Evolutionary conservation across 2,888 invertebrate genomes (phyloP).

Genomic region (Rhodophaea formosa): DNA sequence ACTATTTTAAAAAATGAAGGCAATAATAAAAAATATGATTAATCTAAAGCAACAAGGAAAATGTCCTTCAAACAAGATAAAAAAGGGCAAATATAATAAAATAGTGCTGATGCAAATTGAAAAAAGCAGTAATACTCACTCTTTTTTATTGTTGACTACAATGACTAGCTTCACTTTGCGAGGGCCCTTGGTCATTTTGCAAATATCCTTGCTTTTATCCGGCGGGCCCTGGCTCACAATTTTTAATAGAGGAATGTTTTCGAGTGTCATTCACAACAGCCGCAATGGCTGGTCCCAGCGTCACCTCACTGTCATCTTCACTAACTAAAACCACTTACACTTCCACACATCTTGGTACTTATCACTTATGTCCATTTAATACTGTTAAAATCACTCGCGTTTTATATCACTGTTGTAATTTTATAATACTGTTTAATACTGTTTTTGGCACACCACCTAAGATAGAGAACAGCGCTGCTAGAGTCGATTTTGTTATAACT

Average conservation of each 20-base stretch:
- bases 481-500: conserved; percentile 44
- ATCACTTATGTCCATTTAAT: conserved; percentile 53
- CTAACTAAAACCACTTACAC: conserved; percentile 49
- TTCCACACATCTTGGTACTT: conserved; percentile 46
- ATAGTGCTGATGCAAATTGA: conserved; percentile 14
- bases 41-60: background rate
- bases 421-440: conserved; percentile 40
- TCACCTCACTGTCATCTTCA: conserved; percentile 70
- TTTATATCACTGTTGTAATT: conserved; percentile 41
- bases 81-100: background rate
- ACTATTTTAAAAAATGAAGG: background rate
- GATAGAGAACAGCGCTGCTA: conserved; percentile 24
- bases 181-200: conserved; percentile 82
- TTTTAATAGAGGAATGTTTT: conserved; percentile 79
- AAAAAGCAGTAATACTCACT: conserved; percentile 60
- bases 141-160: conserved; percentile 82
- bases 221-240: conserved; percentile 74
- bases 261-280: conserved; percentile 56
- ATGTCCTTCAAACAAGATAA: background rate
- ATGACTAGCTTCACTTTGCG: conserved; percentile 81
- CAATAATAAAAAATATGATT: background rate
- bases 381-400: conserved; percentile 47
- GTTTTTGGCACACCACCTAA: conserved; percentile 30
- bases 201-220: conserved; percentile 69
- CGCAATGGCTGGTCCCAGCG: conserved; percentile 49